Evolutionary conservation across 2,797 vertebrate species (phyloP).

Genomic region (Mormyrops attenuatus): DNA sequence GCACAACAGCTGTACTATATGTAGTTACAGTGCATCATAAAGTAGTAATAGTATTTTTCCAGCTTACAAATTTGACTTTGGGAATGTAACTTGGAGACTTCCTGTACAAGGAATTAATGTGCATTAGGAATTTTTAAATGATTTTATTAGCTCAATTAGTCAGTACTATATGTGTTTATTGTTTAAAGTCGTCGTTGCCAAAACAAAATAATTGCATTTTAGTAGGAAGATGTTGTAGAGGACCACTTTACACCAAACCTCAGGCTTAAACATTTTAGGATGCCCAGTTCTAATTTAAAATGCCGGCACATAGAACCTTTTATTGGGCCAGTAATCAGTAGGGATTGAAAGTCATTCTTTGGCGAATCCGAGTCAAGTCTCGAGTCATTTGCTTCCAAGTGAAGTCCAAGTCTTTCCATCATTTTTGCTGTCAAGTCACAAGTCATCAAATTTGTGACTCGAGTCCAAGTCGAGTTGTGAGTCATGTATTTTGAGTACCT

Average conservation of each 20-base stretch:
- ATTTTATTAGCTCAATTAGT: not conserved
- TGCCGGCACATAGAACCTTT: not conserved
- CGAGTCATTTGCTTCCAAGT: no score
- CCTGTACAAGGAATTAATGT: not conserved
- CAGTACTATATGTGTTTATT: not conserved
- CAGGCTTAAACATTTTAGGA: not conserved
- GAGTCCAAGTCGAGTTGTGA: no score
- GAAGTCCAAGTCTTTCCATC: no score
- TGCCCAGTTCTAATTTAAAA: not conserved
- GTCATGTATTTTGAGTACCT: no score
- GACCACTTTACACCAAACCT: not conserved
- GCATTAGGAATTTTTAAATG: not conserved
- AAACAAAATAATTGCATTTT: not conserved
- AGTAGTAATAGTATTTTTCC: no score
- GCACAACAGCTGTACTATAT: not conserved
- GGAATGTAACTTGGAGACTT: not conserved
- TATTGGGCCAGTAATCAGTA: not conserved
- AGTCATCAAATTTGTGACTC: no score
- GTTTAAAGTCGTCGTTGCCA: not conserved
- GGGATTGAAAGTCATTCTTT: not conserved
- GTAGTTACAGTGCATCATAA: not conserved
- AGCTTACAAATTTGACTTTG: no score
- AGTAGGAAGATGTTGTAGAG: not conserved
- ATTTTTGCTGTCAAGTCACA: no score
- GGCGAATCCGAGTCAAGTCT: not conserved